phyloP scores from a whole-genome alignment of 2,113 vertebrate species.

The Pionites leucogaster region DNA sequence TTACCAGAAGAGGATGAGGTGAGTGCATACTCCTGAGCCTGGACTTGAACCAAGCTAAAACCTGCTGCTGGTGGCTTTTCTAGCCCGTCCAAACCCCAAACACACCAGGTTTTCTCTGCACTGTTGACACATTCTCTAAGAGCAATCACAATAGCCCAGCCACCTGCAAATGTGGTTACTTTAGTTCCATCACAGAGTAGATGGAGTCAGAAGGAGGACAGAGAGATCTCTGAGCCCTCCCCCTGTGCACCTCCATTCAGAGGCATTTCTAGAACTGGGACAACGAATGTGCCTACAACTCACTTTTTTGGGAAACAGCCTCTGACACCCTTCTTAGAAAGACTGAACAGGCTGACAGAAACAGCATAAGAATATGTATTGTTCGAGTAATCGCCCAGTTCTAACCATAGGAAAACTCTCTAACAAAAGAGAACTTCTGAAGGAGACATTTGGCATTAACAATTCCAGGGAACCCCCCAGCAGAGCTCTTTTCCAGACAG shows the following conservation, averaged over 20 bases:
- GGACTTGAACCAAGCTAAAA: background rate
- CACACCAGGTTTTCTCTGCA: background rate
- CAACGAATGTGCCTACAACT: background rate
- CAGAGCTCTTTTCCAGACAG: constrained; percentile 3
- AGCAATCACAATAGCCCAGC: background rate
- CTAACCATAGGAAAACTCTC: background rate
- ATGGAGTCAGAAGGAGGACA: background rate
- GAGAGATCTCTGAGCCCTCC: background rate
- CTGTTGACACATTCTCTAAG: background rate
- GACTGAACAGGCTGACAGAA: background rate
- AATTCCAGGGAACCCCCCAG: background rate
- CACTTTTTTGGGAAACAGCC: background rate
- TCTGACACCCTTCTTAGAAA: background rate
- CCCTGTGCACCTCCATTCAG: background rate
- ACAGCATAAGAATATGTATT: background rate
- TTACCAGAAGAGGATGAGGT: background rate
- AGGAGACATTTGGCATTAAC: constrained; percentile 43
- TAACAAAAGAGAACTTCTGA: background rate
- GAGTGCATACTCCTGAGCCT: background rate
- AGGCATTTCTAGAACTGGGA: background rate
- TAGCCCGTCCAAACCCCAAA: background rate
- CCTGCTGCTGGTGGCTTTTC: background rate
- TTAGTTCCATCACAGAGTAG: background rate
- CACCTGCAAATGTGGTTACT: background rate
- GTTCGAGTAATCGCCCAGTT: background rate